Base-by-base conservation (phyloP, 2,797 vertebrate genomes). In the Apogon hyalosoma region DNA sequence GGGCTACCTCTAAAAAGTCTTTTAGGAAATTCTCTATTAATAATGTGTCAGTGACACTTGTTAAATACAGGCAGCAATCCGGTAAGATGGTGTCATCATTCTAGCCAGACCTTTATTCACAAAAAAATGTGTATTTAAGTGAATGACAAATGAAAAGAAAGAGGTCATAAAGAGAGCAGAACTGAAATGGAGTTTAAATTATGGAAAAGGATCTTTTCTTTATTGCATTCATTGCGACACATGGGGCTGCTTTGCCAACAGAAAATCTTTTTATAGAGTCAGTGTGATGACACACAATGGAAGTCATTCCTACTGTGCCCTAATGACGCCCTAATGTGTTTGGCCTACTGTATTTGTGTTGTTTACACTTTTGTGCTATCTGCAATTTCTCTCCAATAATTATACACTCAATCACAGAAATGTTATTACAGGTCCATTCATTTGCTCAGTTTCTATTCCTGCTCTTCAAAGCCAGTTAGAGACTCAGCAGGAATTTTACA, bases 131-230 rank as follows among this genome's bases (percentile, higher is more conserved):
- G 16, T 55, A 59, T 54, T 69, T 18, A 64, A 59, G 71, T 28
- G 10, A 63, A 55, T 56, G 39, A 43, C 46, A 19, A 54, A 54
- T 59, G 11, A 40, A 66, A 55, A 15, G 64, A 46, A n/a, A 21
- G 19, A 46, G 45, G 11, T 38, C 49, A 43, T 55, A 8, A 43
- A 11, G 48, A 56, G 42, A 49, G 51, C 47, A 49, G 18, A 38
- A 10, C 40, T 61, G 51, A 64, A 60, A 64, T 67, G n/a, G 42
- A 62, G 28, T 62, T 73, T 31, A 58, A 54, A 79, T 63, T 21
- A 60, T 52, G 31, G 51, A 8, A 52, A 33, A 31, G 15, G 12
- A 57, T 49, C 0, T 45, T 38, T 46, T 62, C 13, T 64, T 56
- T 28, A 36, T 43, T 50, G 10, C n/a, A 4, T 48, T 42, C 5